These are phyloP conservation scores for Dryobota labecula DNA, from an alignment of 2,888 invertebrate species.

Conservation along the genomic window DNA sequence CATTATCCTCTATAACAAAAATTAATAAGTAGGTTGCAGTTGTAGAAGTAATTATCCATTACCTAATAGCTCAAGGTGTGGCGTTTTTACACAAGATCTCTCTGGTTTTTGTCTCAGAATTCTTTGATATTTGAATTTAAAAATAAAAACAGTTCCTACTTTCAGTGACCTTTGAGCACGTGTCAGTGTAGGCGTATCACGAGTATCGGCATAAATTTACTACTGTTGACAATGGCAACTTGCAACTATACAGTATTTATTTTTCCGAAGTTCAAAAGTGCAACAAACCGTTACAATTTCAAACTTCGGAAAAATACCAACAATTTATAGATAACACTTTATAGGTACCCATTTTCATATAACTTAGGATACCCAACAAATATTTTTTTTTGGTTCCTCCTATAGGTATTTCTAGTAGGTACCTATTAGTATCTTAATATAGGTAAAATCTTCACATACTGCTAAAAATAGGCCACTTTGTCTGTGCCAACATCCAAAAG, in stretches of 20 bases:
- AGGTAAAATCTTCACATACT: neutral
- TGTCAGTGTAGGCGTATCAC: conserved; percentile 21
- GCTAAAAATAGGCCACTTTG: neutral
- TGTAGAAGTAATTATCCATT: neutral
- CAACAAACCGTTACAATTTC: neutral
- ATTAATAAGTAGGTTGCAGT: no score
- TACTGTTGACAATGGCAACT: conserved; percentile 2
- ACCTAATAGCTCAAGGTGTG: neutral
- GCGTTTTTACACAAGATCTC: neutral
- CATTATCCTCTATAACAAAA: neutral
- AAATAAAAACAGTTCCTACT: neutral
- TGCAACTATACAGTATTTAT: neutral
- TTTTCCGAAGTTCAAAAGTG: no score
- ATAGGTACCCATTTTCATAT: neutral
- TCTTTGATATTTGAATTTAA: neutral
- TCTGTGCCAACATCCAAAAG: neutral
- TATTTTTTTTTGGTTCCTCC: neutral
- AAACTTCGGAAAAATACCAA: neutral
- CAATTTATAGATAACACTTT: no score
- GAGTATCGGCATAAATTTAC: conserved; percentile 7
- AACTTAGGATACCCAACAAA: neutral
- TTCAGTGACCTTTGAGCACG: conserved; percentile 26
- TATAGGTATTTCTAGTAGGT: neutral
- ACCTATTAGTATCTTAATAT: neutral
- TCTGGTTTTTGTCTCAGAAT: neutral